These are phyloP conservation scores for Acanthococcus lagerstroemiae DNA, from an alignment of 2,888 invertebrate species.

Conservation along the genomic window DNA sequence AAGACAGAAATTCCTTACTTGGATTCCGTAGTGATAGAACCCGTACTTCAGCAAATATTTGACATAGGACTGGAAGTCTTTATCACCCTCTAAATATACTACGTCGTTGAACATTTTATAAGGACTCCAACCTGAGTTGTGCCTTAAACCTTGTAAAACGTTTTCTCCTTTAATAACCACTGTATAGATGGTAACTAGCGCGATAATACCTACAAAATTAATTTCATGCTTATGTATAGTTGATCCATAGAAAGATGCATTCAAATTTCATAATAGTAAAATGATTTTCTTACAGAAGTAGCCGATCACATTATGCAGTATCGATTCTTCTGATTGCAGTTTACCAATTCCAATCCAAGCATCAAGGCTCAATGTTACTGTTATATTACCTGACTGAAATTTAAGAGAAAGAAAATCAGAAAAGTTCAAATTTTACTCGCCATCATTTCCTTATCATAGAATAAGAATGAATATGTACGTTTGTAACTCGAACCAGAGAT, in stretches of 20 bases:
- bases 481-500: no score
- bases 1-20: slow-evolving; percentile 48
- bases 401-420: background rate
- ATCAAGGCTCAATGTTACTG: slow-evolving; percentile 52
- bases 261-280: background rate
- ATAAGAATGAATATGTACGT: no score
- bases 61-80: slow-evolving; percentile 60
- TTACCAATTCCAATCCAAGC: slow-evolving; percentile 80
- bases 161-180: slow-evolving; percentile 73
- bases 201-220: slow-evolving; percentile 51
- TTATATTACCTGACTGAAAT: background rate
- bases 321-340: slow-evolving; percentile 45
- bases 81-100: slow-evolving; percentile 73
- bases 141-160: slow-evolving; percentile 44
- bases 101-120: slow-evolving; percentile 71
- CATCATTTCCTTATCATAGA: background rate
- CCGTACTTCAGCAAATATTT: slow-evolving; percentile 89
- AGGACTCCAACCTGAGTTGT: slow-evolving; percentile 46
- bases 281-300: slow-evolving; percentile 53
- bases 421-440: background rate
- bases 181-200: slow-evolving; percentile 75
- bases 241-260: no score
- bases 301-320: slow-evolving; percentile 61
- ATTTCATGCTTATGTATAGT: background rate
- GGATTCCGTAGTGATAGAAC: slow-evolving; percentile 94